Evolutionary conservation across 2,888 invertebrate species (phyloP).

Genomic region (Pharmacophagus antenor): DNA sequence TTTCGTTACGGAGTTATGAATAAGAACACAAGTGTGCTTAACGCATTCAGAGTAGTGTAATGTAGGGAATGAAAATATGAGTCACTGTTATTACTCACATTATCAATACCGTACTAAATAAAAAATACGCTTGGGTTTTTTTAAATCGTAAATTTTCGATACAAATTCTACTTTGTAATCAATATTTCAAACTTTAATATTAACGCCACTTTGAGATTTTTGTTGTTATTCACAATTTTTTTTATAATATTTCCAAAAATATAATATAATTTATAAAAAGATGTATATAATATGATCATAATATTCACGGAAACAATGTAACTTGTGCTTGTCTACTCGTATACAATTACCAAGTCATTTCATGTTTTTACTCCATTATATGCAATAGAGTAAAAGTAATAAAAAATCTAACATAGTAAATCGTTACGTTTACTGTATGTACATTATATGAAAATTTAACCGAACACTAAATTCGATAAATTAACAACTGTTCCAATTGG

Average conservation of each 20-base stretch:
- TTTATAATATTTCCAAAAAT: no score
- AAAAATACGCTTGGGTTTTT: background rate
- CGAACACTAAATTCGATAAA: background rate
- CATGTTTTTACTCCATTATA: background rate
- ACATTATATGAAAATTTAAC: background rate
- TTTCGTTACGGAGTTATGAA: conserved; percentile 4
- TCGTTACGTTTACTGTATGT: no score
- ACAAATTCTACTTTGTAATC: background rate
- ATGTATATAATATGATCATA: no score
- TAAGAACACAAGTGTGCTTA: conserved; percentile 2
- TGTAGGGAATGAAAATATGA: conserved; percentile 1
- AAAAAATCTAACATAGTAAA: no score
- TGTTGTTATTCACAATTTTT: no score
- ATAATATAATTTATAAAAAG: no score
- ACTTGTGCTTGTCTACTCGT: conserved; percentile 21
- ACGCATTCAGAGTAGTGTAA: conserved; percentile 7
- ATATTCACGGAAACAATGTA: conserved; percentile 23
- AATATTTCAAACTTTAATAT: background rate
- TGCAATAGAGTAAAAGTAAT: background rate
- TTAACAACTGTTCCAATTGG: conserved; percentile 14
- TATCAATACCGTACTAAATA: background rate
- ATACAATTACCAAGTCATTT: conserved; percentile 17
- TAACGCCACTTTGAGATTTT: no score
- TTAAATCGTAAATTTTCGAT: background rate
- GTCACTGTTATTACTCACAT: background rate